Evolutionary conservation across 2,113 vertebrate genomes (phyloP), one percentile per base, ranked within the genome.

Genomic region (Ochotona princeps): DNA sequence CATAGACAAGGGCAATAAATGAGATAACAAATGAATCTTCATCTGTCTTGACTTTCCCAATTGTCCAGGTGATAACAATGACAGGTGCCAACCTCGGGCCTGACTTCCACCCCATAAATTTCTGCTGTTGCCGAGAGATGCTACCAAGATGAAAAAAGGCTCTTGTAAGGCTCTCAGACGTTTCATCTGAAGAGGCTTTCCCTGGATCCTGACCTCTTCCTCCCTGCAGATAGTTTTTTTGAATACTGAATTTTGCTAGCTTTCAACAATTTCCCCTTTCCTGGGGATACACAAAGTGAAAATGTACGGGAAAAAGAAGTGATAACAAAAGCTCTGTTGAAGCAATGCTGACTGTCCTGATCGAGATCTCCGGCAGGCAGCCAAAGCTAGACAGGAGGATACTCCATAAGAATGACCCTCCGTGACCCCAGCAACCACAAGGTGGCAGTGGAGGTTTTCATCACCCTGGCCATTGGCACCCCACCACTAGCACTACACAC

Each of bases 391-490:
- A 35, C 65, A 49, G 79, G 26, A 4, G 1, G 21, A 26, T 0
- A 3, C 54, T 38, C 65, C 25, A 9, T 23, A 82, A n/a, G 32
- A 38, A 9, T 32, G 61, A 74, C 94, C 81, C 49, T 88, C 44
- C 35, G 78, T 49, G 83, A 67, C 81, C 93, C 38, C 83, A 84
- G 83, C 60, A 90, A 44, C 97, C 98, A 89, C 97, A 90, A 97
- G 97, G 63, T 95, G 97, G 97, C 90, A 94, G 81, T 94, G 92
- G 51, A 83, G 73, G 82, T 11, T 93, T 95, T 80, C 72, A 25
- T 7, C 30, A 3, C n/a, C 89, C 65, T 74, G 51, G 9, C 84
- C 38, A 54, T 63, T 14, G 8, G 15, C 28, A 12, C 25, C 13
- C 4, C 49, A n/a, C 49, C n/a, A 49, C 17, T 7, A 38, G 44